A percentile compares a stretch with the other conserved stretches of the same genome.
phyloP scores from a whole-genome alignment of 2,113 vertebrate genomes.

The Tretioscincus oriximinensis region DNA sequence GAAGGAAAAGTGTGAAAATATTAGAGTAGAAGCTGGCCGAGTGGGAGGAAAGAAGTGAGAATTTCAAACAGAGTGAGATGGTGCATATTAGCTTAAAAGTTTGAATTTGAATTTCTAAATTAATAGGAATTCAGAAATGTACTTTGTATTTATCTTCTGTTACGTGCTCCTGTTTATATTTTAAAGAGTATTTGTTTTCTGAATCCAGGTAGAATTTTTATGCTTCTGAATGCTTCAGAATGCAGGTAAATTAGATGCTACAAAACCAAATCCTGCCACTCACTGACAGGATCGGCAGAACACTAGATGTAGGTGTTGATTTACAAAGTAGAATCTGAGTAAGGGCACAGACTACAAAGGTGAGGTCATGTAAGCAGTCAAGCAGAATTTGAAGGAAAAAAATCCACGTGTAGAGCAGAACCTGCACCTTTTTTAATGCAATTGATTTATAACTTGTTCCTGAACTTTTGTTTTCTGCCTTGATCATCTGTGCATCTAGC shows the following conservation, averaged over 20 bases:
- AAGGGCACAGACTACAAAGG: not conserved
- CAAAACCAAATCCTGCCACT: not conserved
- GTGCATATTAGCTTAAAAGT: not conserved
- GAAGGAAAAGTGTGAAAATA: constrained; percentile 6
- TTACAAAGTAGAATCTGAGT: not conserved
- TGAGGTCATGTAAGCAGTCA: not conserved
- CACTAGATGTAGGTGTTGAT: not conserved
- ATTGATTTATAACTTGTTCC: not conserved
- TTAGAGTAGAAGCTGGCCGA: constrained; percentile 1
- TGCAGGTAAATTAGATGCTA: not conserved
- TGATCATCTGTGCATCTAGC: too few relatives aligned
- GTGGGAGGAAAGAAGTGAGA: constrained; percentile 14
- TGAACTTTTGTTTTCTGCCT: too few relatives aligned
- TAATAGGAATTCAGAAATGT: not conserved
- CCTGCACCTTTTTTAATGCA: not conserved
- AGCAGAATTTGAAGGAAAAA: not conserved
- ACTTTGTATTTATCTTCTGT: not conserved
- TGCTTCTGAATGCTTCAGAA: not conserved
- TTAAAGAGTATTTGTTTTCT: not conserved
- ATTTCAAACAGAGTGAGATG: constrained; percentile 1
- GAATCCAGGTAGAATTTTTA: not conserved
- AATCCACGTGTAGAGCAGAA: not conserved
- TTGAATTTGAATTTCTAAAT: not conserved
- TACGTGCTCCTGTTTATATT: not conserved
- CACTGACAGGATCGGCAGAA: not conserved